Evolutionary conservation across 2,113 vertebrate genomes (phyloP), one percentile per base, ranked within the genome.

Genomic region (Salvelinus fontinalis): DNA sequence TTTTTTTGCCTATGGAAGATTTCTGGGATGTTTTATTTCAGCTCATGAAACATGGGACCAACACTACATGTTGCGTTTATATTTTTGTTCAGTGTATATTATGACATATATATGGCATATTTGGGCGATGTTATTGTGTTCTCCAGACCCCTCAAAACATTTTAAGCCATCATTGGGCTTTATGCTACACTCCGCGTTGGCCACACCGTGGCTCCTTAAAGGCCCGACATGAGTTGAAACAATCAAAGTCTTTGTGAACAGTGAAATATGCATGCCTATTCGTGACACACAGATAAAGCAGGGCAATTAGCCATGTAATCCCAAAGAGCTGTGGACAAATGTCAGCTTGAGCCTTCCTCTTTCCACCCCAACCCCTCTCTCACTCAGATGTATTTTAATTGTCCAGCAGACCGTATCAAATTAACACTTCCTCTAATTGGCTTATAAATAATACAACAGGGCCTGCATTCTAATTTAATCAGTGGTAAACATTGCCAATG

Each of bases 381-480:
- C 79, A 76, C 82, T 98, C 98, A 99, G 97, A 98, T 98, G 97
- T 95, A 95, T 96, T 97, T 97, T 96, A 96, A 96, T 95, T 96
- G 95, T 95, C 95, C 51, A 18, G 51, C 95, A 95, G 96, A 96
- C 94, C 95, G 96, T 97, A 99, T 99, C 98, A 99, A 98, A 99
- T 98, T 97, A 99, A 99, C 97, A 99, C 98, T 99, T 98, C 95
- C 95, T 96, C 98, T 99, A 99, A 99, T 99, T 99, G 98, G 97
- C 93, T 99, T 94, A 99, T 99, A 96, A 98, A 99, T 99, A 97
- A 99, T 97, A 97, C 97, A 99, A 95, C 95, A 93, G 66, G 90
- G 92, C 92, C 89, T 81, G 84, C 96, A 98, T 98, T 99, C 98
- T 96, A 95, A 98, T 98, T 98, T 99, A 96, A 99, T 99, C 96